Conservation (phyloP, 2,888 invertebrate species). For the Meiosimyza decipiens region DNA sequence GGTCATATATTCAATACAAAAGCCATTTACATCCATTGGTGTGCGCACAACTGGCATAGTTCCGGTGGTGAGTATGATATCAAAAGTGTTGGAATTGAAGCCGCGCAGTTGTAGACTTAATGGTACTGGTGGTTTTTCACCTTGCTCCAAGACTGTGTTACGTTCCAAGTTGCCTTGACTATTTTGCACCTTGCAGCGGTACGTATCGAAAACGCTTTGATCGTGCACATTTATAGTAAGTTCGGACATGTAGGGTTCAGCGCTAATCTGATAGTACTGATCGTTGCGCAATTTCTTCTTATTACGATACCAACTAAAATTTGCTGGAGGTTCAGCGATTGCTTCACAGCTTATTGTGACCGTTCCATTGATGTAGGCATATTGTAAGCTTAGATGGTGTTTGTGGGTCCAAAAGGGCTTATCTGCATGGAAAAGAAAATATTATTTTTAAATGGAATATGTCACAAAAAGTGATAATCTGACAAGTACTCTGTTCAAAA, state of each 20-base stretch:
- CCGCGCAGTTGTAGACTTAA: slow-evolving; percentile 61
- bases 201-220: slow-evolving; percentile 67
- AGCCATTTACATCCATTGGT: slow-evolving; percentile 65
- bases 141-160: slow-evolving; percentile 68
- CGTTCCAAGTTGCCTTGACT: slow-evolving; percentile 68
- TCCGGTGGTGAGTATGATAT: slow-evolving; percentile 64
- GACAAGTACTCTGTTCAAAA: no score
- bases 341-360: slow-evolving; percentile 72
- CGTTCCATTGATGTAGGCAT: slow-evolving; percentile 68
- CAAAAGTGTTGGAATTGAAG: slow-evolving; percentile 66
- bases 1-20: slow-evolving; percentile 64
- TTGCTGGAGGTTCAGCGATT: slow-evolving; percentile 70
- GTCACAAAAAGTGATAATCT: no score
- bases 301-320: slow-evolving; percentile 68
- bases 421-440: slow-evolving; percentile 52
- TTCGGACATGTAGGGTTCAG: slow-evolving; percentile 60
- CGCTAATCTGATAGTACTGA: slow-evolving; percentile 57
- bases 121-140: slow-evolving; percentile 70
- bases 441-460: no score
- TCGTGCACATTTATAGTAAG: slow-evolving; percentile 60
- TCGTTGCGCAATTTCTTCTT: slow-evolving; percentile 59
- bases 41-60: slow-evolving; percentile 49
- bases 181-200: slow-evolving; percentile 70
- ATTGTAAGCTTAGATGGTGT: slow-evolving; percentile 54
- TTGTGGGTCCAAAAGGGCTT: slow-evolving; percentile 62